These are phyloP conservation scores for Poeciliopsis turneri DNA, from an alignment of 2,797 vertebrate genomes.

Conservation along the genomic window DNA sequence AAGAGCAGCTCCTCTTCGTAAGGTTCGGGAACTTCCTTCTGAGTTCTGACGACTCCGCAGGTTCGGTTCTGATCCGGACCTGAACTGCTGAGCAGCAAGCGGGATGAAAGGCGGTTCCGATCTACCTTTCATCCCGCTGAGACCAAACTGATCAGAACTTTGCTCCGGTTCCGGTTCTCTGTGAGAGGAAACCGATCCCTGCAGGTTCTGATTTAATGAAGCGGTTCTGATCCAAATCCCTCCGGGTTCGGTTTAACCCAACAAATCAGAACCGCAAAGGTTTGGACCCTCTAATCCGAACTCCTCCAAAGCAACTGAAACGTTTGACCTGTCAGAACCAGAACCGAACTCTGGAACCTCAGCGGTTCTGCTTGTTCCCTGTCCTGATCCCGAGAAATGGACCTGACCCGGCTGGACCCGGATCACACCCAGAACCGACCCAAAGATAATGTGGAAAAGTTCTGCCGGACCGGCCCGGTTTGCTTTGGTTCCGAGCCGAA, in stretches of 20 bases:
- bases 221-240: not conserved
- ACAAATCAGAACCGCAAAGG: not conserved
- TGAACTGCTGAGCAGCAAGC: constrained; percentile 40
- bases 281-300: not conserved
- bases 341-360: not conserved
- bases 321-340: not conserved
- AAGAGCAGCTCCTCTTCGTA: not conserved
- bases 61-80: constrained; percentile 25
- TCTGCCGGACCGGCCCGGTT: constrained; percentile 44
- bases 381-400: not conserved
- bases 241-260: not conserved
- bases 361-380: not conserved
- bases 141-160: constrained; percentile 43
- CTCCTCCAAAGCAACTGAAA: not conserved
- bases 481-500: not conserved
- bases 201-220: not conserved
- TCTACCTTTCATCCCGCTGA: constrained; percentile 43
- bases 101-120: constrained; percentile 9
- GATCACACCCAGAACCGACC: constrained; percentile 38
- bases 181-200: not conserved
- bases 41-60: not conserved
- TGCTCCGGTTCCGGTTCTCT: not conserved
- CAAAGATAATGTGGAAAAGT: constrained; percentile 49
- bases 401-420: not conserved
- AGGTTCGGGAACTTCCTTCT: constrained; percentile 45